Evolutionary conservation across 2,113 vertebrate genomes (phyloP).

Genomic region (Tapirus terrestris): DNA sequence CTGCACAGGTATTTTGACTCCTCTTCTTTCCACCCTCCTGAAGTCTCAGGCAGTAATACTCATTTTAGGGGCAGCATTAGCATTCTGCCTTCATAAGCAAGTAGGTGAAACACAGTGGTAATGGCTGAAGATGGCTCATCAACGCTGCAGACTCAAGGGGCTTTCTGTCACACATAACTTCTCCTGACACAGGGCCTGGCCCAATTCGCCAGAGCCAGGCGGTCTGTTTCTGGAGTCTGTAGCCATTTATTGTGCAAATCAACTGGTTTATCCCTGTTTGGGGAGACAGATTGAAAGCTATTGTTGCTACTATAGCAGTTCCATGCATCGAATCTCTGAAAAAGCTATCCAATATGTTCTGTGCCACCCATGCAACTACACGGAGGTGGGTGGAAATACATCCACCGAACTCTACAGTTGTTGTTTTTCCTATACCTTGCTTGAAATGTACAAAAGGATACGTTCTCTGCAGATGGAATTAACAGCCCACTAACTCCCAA

Average conservation of each 20-base stretch:
- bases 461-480: background rate
- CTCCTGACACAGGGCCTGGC: background rate
- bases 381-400: background rate
- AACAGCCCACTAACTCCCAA: background rate
- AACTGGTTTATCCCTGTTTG: background rate
- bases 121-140: background rate
- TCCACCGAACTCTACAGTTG: background rate
- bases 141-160: background rate
- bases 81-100: background rate
- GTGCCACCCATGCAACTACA: background rate
- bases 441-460: background rate
- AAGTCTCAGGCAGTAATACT: background rate
- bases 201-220: background rate
- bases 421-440: background rate
- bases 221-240: background rate
- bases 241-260: background rate
- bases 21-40: too few relatives aligned
- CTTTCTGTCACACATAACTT: background rate
- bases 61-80: background rate
- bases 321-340: background rate
- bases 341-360: fast-evolving
- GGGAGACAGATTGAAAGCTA: background rate
- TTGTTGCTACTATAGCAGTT: background rate
- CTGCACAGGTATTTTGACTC: background rate
- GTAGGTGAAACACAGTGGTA: background rate